Conservation (phyloP, 1,140 invertebrate species). For the Neuroterus valhalla region DNA sequence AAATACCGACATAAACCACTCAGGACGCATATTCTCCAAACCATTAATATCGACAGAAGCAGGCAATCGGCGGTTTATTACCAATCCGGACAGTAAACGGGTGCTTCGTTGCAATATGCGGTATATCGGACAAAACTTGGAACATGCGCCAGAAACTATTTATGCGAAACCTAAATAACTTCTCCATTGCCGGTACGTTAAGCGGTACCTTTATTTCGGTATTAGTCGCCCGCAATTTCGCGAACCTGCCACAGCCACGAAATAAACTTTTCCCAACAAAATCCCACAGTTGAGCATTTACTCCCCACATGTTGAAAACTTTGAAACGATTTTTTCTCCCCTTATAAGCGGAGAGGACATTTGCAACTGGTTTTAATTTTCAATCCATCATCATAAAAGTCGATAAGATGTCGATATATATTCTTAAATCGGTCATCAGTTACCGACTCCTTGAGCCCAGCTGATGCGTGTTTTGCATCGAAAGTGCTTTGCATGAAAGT, state of each 20-base stretch:
- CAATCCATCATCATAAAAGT: background rate
- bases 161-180: slow-evolving; percentile 56
- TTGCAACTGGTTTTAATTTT: too few relatives aligned
- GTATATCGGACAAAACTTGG: slow-evolving; percentile 50
- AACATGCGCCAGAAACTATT: slow-evolving; percentile 54
- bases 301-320: too few relatives aligned
- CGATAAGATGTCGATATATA: background rate
- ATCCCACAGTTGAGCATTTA: too few relatives aligned
- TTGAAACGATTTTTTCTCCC: too few relatives aligned
- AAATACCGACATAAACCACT: slow-evolving; percentile 13
- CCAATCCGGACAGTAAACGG: slow-evolving; percentile 29
- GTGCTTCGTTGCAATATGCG: slow-evolving; percentile 51
- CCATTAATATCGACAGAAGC: slow-evolving; percentile 20
- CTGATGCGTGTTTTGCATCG: slow-evolving; percentile 25
- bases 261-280: too few relatives aligned
- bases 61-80: slow-evolving; percentile 14
- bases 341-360: too few relatives aligned
- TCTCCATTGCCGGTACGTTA: slow-evolving; percentile 37
- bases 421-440: background rate
- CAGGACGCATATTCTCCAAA: background rate
- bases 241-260: slow-evolving; percentile 3
- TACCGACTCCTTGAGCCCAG: slow-evolving; percentile 11
- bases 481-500: slow-evolving; percentile 23
- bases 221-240: slow-evolving; percentile 24
- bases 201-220: slow-evolving; percentile 38